A percentile compares a stretch with the other conserved stretches of the same genome.
Conservation (phyloP, 2,888 invertebrate genomes). For the Blera fallax region DNA sequence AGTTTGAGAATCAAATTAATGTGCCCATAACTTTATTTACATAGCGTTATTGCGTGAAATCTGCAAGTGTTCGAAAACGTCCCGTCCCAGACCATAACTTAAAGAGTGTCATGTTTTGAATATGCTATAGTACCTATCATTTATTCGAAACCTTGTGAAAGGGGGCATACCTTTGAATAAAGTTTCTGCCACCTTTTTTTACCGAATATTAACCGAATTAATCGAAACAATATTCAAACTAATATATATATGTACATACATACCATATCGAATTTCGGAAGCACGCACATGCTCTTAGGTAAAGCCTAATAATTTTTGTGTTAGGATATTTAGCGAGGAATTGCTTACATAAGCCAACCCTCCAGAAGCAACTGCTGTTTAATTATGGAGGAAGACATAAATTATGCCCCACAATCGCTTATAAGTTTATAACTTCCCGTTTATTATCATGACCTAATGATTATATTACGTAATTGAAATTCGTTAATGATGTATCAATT, state of each 20-base stretch:
- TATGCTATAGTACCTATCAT: too few relatives aligned
- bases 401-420: conserved; percentile 31
- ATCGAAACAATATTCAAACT: neutral
- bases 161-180: too few relatives aligned
- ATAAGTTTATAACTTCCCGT: conserved; percentile 6
- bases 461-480: conserved; percentile 43
- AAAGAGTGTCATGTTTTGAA: too few relatives aligned
- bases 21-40: too few relatives aligned
- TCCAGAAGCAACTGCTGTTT: neutral
- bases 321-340: neutral
- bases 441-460: conserved; percentile 38
- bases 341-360: neutral
- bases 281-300: neutral
- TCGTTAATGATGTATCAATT: conserved; percentile 46
- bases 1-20: too few relatives aligned
- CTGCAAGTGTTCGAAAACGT: too few relatives aligned
- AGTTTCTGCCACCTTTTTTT: too few relatives aligned
- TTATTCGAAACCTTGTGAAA: too few relatives aligned
- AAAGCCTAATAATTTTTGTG: neutral
- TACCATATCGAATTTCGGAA: neutral
- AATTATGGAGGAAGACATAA: conserved; percentile 20
- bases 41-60: too few relatives aligned
- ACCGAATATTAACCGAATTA: too few relatives aligned
- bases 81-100: too few relatives aligned
- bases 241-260: neutral